These are phyloP conservation scores for Henicopernis longicauda DNA, from an alignment of 2,113 vertebrate genomes.

Conservation along the genomic window DNA sequence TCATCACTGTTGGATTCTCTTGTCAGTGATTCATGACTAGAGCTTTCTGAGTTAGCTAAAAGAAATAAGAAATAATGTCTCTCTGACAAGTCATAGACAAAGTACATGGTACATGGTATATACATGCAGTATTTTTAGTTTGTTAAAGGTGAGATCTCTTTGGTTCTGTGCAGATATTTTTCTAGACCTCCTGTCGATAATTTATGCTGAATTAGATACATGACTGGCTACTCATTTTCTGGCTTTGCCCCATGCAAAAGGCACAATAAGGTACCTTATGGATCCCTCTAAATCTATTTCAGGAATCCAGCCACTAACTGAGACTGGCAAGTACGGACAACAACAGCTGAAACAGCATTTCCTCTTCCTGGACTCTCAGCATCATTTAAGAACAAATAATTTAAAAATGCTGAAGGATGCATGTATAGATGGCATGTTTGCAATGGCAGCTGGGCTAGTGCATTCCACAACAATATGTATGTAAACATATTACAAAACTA, in stretches of 20 bases:
- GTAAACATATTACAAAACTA: background rate
- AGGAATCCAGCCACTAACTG: background rate
- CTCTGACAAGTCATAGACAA: background rate
- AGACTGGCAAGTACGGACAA: background rate
- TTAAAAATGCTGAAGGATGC: background rate
- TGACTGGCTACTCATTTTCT: background rate
- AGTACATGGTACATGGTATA: background rate
- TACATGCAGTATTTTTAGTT: background rate
- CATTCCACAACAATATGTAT: background rate
- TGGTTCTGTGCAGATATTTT: background rate
- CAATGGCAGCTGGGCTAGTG: background rate
- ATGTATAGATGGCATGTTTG: background rate
- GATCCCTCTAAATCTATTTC: background rate
- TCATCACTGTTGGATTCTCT: constrained; percentile 76
- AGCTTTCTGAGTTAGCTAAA: constrained; percentile 74
- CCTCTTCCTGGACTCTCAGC: background rate
- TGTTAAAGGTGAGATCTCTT: background rate
- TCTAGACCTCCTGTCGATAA: background rate
- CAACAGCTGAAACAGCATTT: background rate
- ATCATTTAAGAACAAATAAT: background rate
- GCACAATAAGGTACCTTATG: background rate
- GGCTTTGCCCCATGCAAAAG: background rate
- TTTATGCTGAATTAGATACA: background rate
- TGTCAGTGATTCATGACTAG: constrained; percentile 71
- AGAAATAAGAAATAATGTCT: background rate